Percentiles rank a stretch among this genome's conserved stretches.
Conservation (phyloP, 2,888 invertebrate species). For the Cactoblastis cactorum region DNA sequence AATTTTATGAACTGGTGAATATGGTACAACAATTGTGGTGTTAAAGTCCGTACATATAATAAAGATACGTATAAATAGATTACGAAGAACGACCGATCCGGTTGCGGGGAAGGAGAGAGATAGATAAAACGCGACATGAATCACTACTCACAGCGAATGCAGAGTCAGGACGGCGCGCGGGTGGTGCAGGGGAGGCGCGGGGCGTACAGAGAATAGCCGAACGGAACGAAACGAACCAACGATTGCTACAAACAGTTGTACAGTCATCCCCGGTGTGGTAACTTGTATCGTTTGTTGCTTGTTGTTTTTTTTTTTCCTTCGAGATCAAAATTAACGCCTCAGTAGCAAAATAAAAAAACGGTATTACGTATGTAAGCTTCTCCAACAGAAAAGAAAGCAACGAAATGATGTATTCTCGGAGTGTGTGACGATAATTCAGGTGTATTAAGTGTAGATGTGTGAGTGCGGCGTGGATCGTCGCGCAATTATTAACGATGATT, state of each 20-base stretch:
- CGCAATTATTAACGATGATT: constrained; percentile 79
- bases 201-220: constrained; percentile 31
- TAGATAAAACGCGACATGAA: constrained; percentile 79
- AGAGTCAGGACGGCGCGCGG: constrained; percentile 57
- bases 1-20: constrained; percentile 12
- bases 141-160: constrained; percentile 73
- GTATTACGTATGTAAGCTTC: constrained; percentile 12
- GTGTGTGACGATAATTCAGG: constrained; percentile 65
- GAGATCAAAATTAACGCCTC: constrained; percentile 38
- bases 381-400: constrained; percentile 38
- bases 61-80: constrained; percentile 76
- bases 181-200: constrained; percentile 44
- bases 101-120: constrained; percentile 78
- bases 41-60: constrained; percentile 72
- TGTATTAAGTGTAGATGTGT: constrained; percentile 44
- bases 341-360: constrained; percentile 46
- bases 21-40: constrained; percentile 45
- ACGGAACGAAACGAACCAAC: constrained; percentile 66
- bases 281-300: constrained; percentile 52
- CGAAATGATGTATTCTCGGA: constrained; percentile 34
- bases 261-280: constrained; percentile 67
- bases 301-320: constrained; percentile 34
- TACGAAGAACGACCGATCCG: constrained; percentile 78
- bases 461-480: constrained; percentile 73
- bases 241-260: constrained; percentile 73